These are phyloP conservation scores for Sebastes itinus DNA, from an alignment of 2,797 vertebrate species.

Conservation along the genomic window DNA sequence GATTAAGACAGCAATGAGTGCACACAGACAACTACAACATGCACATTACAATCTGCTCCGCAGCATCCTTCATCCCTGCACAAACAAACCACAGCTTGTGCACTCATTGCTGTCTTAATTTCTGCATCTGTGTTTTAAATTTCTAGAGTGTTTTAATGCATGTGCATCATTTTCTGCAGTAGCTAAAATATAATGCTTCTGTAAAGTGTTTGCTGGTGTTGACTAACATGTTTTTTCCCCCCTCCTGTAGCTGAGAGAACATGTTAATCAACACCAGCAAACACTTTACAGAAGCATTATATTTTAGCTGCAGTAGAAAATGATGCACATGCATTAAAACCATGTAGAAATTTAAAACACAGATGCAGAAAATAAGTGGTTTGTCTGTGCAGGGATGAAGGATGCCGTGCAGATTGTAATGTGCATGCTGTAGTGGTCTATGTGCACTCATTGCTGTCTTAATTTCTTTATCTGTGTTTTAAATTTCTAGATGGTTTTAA, in stretches of 20 bases:
- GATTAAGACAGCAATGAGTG: too few species aligned
- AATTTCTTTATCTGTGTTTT: conserved; percentile 9
- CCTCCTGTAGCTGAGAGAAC: conserved; percentile 2
- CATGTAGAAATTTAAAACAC: background rate
- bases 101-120: background rate
- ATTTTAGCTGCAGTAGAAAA: background rate
- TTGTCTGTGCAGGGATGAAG: too few species aligned
- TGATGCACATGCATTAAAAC: too few species aligned
- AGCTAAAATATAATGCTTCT: background rate
- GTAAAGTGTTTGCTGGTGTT: conserved; percentile 6
- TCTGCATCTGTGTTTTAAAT: conserved; percentile 15
- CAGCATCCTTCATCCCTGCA: too few species aligned
- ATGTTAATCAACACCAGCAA: conserved; percentile 32
- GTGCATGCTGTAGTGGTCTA: conserved; percentile 56
- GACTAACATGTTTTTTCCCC: conserved; percentile 29
- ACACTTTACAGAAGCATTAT: conserved; percentile 13
- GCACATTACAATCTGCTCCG: too few species aligned
- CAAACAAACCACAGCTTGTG: background rate
- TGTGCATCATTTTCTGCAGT: conserved; percentile 2
- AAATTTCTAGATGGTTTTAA: too few species aligned
- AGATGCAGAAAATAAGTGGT: conserved; percentile 3
- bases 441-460: background rate
- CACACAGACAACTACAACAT: too few species aligned
- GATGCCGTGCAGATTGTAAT: conserved; percentile 55
- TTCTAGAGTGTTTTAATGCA: background rate